Evolutionary conservation across 2,888 invertebrate species (phyloP), one percentile per base, ranked within the genome.

Genomic region (Miltochrista miniata): DNA sequence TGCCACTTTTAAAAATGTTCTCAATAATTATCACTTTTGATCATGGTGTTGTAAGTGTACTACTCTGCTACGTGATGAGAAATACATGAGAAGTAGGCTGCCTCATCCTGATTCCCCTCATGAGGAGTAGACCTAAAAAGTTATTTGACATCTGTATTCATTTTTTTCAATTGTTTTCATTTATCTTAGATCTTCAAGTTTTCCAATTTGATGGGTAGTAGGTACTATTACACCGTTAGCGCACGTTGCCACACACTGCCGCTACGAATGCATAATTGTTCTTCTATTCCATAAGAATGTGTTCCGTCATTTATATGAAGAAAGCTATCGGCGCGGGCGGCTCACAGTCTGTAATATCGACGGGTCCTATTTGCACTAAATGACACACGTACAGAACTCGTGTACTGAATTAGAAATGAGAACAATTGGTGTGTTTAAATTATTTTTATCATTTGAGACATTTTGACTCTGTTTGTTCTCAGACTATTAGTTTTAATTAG

Each of bases 281-380:
- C 66, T 54, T 56, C 54, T 64, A 60, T 56, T 54, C 18, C 5
- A 24, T 62, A 70, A 71, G 72, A 73, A 74, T 76, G 71, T 68
- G 72, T 53, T 81, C 35, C 13, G 24, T 35, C 79, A 86, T 89
- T 87, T 81, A 80, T 85, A 88, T 87, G 85, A 74, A 77, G 76
- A 72, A 64, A 68, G 71, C 72, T 69, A 68, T 65, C 59, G 63
- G 64, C 70, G 62, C 59, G 53, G 68, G 73, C 79, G 81, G 78
- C 79, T 64, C 74, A 69, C 68, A 72, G 73, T 76, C 81, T 81
- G 74, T 83, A 81, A 83, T 87, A 87, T 80, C 72, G 78, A 68
- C 64, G 70, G 66, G 69, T 73, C 77, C 72, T 78, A 81, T 79
- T 81, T 79, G 72, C 76, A 79, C 78, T 72, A 79, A 81, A 82